Evolutionary conservation across 2,888 invertebrate genomes (phyloP).

Genomic region (Phania funesta): DNA sequence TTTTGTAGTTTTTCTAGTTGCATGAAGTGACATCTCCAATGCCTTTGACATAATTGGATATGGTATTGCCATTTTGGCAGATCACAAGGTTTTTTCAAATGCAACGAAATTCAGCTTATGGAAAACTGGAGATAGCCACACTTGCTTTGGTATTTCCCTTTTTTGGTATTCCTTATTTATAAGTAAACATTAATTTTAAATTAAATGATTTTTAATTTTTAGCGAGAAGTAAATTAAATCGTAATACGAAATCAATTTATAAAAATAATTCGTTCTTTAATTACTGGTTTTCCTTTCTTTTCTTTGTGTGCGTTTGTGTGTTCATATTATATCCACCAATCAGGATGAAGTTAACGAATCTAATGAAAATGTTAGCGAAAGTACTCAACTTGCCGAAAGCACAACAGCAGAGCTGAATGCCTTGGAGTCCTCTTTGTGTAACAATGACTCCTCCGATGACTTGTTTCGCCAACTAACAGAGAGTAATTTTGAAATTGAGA

Average conservation of each 20-base stretch:
- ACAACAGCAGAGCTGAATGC: conserved; percentile 75
- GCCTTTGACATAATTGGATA: too few relatives aligned
- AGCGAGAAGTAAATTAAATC: not conserved
- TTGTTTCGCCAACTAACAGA: conserved; percentile 91
- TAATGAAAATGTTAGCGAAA: conserved; percentile 75
- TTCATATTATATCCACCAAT: not conserved
- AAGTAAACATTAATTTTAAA: too few relatives aligned
- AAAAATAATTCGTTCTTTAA: not conserved
- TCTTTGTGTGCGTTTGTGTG: not conserved
- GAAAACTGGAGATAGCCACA: too few relatives aligned
- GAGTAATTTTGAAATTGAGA: conserved; percentile 92
- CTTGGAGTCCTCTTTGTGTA: conserved; percentile 78
- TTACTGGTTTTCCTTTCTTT: not conserved
- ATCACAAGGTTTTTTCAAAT: too few relatives aligned
- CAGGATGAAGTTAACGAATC: conserved; percentile 68
- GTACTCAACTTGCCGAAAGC: conserved; percentile 72
- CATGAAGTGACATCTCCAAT: too few relatives aligned
- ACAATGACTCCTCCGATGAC: conserved; percentile 86
- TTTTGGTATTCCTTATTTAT: too few relatives aligned
- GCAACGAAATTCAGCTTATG: too few relatives aligned
- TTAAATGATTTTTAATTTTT: not conserved
- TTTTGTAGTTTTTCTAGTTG: too few relatives aligned
- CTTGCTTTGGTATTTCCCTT: too few relatives aligned
- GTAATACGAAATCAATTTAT: too few relatives aligned
- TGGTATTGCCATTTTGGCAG: too few relatives aligned